Evolutionary conservation across 2,888 invertebrate genomes (phyloP), one percentile per base, ranked within the genome.

Genomic region (Eupithecia exiguata): DNA sequence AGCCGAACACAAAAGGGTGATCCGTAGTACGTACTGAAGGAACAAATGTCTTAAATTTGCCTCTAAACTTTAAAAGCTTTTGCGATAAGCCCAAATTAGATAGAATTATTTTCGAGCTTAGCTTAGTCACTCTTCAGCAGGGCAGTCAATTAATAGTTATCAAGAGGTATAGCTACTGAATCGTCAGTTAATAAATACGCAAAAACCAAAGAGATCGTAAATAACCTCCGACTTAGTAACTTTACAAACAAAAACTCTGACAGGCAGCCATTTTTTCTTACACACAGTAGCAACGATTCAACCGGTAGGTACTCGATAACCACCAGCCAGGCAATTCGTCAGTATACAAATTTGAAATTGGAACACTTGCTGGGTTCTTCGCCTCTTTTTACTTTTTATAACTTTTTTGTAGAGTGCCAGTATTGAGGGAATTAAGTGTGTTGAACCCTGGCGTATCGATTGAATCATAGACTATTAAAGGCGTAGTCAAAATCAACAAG

Each of bases 371-470:
- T 63, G 72, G 69, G 81, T 81, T 79, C 77, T 83, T 83, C 74
- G 76, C 79, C 63, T 74, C 82, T 82, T 81, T 83, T 82, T 77
- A 74, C 74, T 81, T 80, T 85, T 84, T 82, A 76, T 82, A 81
- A 74, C 72, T 83, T 86, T 87, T 87, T 88, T 84, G 78, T 80
- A 36, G 36, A 35, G 77, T 80, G 81, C 75, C 81, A 81, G 82
- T 83, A 82, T 83, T 78, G 78, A 81, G 83, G 81, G 87, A 87
- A 89, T 87, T 84, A 87, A 40, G 80, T 70, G 66, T 80, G 75
- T 80, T 78, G 80, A 81, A 75, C 79, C 69, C 74, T 69, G 38
- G 46, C 70, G 71, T 72, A 71, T 70, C 70, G 74, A 77, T 74
- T 68, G 72, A 72, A 80, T 78, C 71, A 69, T 69, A 72, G 43